These are phyloP conservation scores for Notothenia rossii DNA, from an alignment of 2,113 vertebrate genomes.

Conservation along the genomic window DNA sequence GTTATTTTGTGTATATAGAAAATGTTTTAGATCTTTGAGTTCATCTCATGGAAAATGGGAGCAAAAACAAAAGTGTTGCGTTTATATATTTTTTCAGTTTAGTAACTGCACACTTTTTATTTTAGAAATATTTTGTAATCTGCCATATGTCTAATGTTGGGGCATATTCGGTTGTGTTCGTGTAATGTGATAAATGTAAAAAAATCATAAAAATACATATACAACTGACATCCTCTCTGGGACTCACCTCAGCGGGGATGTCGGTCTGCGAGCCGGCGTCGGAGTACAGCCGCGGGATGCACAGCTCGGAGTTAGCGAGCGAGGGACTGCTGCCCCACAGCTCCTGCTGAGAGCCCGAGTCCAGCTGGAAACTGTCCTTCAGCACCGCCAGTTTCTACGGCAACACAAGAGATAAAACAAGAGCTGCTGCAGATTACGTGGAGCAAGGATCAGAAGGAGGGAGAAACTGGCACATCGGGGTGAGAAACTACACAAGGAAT, in stretches of 20 bases:
- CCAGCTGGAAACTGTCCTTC: slow-evolving; percentile 91
- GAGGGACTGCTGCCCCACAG: slow-evolving; percentile 91
- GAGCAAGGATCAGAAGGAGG: neutral
- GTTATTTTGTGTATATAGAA: too few relatives aligned
- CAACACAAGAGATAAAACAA: neutral
- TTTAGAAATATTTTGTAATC: too few relatives aligned
- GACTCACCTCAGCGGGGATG: slow-evolving; percentile 90
- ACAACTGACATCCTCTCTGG: neutral
- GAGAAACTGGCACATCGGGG: neutral
- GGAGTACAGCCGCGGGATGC: slow-evolving; percentile 87
- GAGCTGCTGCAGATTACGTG: neutral
- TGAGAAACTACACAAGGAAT: neutral
- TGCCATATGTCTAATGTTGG: too few relatives aligned
- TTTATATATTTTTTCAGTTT: too few relatives aligned
- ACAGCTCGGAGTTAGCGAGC: slow-evolving; percentile 85
- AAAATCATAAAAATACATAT: too few relatives aligned
- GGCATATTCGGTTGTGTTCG: too few relatives aligned
- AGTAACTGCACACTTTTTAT: too few relatives aligned
- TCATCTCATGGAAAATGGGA: too few relatives aligned
- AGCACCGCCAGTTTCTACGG: slow-evolving; percentile 92
- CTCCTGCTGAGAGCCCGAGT: slow-evolving; percentile 90
- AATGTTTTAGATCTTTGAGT: too few relatives aligned
- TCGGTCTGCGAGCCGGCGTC: slow-evolving; percentile 97
- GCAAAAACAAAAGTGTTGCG: too few relatives aligned
- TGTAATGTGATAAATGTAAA: too few relatives aligned